These are phyloP conservation scores for Leptarthrus brevirostris DNA, from an alignment of 2,888 invertebrate species.

Conservation along the genomic window DNA sequence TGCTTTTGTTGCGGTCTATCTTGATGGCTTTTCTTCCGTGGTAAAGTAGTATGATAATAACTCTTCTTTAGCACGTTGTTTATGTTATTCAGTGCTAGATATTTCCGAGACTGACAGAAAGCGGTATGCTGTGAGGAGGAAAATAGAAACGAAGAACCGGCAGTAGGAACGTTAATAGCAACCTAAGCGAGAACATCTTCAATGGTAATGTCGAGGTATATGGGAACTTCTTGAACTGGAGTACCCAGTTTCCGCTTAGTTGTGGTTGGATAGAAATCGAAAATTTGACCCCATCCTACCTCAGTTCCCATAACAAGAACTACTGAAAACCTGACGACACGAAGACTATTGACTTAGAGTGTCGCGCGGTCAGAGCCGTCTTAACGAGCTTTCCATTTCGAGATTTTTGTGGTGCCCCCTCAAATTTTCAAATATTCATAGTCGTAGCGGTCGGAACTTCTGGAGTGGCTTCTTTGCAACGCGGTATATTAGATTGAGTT, in stretches of 20 bases:
- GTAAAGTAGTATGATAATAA: slow-evolving; percentile 20
- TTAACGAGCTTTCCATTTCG: slow-evolving; percentile 45
- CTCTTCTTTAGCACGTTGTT: slow-evolving; percentile 31
- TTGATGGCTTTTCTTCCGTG: slow-evolving; percentile 21
- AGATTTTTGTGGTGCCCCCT: slow-evolving; percentile 4
- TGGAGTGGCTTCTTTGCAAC: neutral
- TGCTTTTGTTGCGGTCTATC: slow-evolving; percentile 3
- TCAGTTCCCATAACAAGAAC: neutral
- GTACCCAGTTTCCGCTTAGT: slow-evolving; percentile 19
- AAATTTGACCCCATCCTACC: slow-evolving; percentile 54
- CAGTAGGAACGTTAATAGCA: neutral
- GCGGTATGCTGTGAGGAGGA: neutral
- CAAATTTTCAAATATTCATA: slow-evolving; percentile 21
- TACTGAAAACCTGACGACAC: neutral
- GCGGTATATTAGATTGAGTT: neutral
- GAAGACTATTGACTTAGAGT: neutral
- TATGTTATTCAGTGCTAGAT: slow-evolving; percentile 35
- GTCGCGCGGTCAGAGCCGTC: neutral
- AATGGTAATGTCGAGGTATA: slow-evolving; percentile 6
- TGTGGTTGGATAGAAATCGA: slow-evolving; percentile 54
- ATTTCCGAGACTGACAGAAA: slow-evolving; percentile 14
- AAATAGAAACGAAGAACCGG: slow-evolving; percentile 2
- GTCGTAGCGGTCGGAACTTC: slow-evolving; percentile 5
- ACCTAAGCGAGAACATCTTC: slow-evolving; percentile 21
- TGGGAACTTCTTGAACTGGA: slow-evolving; percentile 14